Evolutionary conservation across 2,113 vertebrate genomes (phyloP).

Genomic region (Tetrax tetrax): DNA sequence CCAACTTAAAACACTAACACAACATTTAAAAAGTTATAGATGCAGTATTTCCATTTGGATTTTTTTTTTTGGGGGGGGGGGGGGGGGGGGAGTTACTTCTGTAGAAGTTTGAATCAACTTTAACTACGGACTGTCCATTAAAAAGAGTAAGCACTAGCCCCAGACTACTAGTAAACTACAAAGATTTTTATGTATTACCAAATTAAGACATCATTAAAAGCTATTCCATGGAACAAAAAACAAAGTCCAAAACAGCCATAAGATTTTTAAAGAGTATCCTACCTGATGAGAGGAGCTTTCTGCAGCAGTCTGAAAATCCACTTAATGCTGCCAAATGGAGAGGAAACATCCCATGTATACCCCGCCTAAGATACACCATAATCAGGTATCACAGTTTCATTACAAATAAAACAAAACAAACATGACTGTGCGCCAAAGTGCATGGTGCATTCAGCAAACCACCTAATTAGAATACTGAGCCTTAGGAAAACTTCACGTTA

Average conservation of each 20-base stretch:
- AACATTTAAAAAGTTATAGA: not conserved
- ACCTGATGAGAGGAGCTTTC: constrained; percentile 97
- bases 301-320: constrained; percentile 98
- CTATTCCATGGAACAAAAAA: not conserved
- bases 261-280: constrained; percentile 9
- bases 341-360: constrained; percentile 97
- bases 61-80: no score
- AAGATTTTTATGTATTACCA: not conserved
- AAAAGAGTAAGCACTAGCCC: not conserved
- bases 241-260: not conserved
- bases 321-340: constrained; percentile 97
- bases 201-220: not conserved
- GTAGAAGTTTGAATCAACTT: not conserved
- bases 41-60: not conserved
- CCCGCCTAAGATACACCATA: constrained; percentile 84
- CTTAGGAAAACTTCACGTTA: not conserved
- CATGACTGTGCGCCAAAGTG: constrained; percentile 2
- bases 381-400: constrained; percentile 68
- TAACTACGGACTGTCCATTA: not conserved
- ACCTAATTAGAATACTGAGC: not conserved
- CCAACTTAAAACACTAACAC: not conserved
- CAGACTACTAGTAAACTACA: not conserved
- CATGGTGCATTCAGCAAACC: not conserved
- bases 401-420: constrained; percentile 60
- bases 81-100: no score